Evolutionary conservation across 2,113 vertebrate genomes (phyloP), one percentile per base, ranked within the genome.

Genomic region (Anoura caudifer): DNA sequence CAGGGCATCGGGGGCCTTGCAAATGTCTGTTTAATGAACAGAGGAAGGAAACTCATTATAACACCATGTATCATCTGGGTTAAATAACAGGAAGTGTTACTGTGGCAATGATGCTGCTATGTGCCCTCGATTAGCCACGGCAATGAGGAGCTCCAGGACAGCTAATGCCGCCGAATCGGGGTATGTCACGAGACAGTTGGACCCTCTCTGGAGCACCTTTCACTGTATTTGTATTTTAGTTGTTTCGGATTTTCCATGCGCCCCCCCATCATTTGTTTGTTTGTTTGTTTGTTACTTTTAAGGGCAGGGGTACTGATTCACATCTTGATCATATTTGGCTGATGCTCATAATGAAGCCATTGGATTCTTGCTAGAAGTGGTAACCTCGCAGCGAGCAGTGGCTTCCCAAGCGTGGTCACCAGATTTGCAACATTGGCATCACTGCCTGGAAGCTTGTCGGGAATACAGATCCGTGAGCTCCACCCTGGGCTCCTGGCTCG

Each of bases 21-120:
- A 63, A 91, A 50, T 56, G 50, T 69, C 73, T 61, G 72, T 56
- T 65, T 91, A 63, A 80, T 80, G 92, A 93, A 77, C 81, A 69
- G 94, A 69, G 41, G 54, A 61, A 63, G 61, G 94, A 87, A 73
- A 61, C 54, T 80, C 88, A 72, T 92, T 83, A 24, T 16, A 75
- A 70, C 16, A 22, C 31, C 38, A 41, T 43, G 93, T 14, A 69
- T 50, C 0, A 67, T 65, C 24, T 50, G 12, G 67, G 86, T 73
- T 87, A 72, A 90, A 91, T 79, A 85, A 70, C 38, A 10, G 79
- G 52, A 63, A 72, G 52, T 72, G n/a, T 43, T 38, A 16, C 87
- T 63, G 43, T 0, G 45, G 54, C 50, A 56, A 12, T 19, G 80
- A 50, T 52, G 50, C 26, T 9, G 17, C 5, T 15, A 5, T 8